Evolutionary conservation across 2,113 vertebrate genomes (phyloP).

Genomic region (Sturnira hondurensis): DNA sequence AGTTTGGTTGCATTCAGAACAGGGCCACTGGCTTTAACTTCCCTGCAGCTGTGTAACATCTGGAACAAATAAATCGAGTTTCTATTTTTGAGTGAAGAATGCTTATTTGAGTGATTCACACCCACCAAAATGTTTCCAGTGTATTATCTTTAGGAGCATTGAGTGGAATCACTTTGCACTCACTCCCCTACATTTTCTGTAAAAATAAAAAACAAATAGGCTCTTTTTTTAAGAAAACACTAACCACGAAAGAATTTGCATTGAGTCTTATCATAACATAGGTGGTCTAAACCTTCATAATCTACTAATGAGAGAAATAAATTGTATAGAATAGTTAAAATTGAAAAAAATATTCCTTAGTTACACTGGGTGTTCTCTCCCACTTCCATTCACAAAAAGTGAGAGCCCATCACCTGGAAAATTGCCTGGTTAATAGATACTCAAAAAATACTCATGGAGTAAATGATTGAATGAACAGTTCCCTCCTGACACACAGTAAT

Average conservation of each 20-base stretch:
- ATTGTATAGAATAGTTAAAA: neutral
- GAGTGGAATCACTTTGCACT: conserved; percentile 26
- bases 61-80: conserved; percentile 77
- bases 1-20: conserved; percentile 76
- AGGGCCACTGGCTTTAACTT: conserved; percentile 71
- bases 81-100: conserved; percentile 69
- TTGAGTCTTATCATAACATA: neutral
- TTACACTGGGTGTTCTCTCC: neutral
- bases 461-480: neutral
- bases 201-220: neutral
- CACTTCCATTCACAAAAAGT: neutral
- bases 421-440: neutral
- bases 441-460: neutral
- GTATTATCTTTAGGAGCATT: conserved; percentile 62
- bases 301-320: neutral
- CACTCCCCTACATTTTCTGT: conserved; percentile 9
- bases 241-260: neutral
- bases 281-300: neutral
- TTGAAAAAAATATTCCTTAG: neutral
- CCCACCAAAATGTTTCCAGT: conserved; percentile 77
- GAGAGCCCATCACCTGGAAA: neutral
- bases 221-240: conserved; percentile 37
- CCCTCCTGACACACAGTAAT: neutral
- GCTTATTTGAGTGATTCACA: conserved; percentile 77
- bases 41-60: conserved; percentile 80